Base-by-base conservation (phyloP, 2,888 invertebrate genomes). In the Cotesia congregata region DNA sequence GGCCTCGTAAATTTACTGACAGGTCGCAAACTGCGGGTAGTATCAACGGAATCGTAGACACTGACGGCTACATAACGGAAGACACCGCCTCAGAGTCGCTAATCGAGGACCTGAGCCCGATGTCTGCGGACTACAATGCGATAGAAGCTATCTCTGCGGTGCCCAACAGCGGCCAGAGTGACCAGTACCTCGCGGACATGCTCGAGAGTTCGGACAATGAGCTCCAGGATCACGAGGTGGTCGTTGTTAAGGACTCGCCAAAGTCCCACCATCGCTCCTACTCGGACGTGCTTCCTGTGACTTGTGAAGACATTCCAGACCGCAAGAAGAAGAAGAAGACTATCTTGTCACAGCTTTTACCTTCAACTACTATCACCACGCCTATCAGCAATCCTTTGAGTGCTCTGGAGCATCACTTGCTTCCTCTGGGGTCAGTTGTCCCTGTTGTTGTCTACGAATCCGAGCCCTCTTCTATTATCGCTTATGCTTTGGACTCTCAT, bases 381-480 rank as follows among this genome's bases (percentile, higher is more conserved):
- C 83, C 88, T 15, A 88, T 92, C 78, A 87, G 92, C 88, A 92
- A 92, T 78, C 94, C 94, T 1, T 91, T 94, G 83, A 90, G 92
- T 12, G 82, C 91, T 0, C 92, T 93, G 80, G 95, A 96, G 85
- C 96, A 96, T 88, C 92, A 94, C 83, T 90, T 93, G 5, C 87
- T 95, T 30, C 93, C 93, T 0, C 84, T 91, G 17, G 93, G 93
- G 9, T 88, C 89, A 0, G 85, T 86, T 6, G 90, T 93, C n/a
- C 93, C 94, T 0, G 90, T 95, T n/a, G 91, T 94, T 1, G 94
- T 97, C 0, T 94, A 94, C 82, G 96, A 96, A 86, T 92, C 92
- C 62, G 96, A 97, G 88, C 93, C 94, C 0, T 95, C 96, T 80
- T 96, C 96, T 0, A 94, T 97, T 72, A 95, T 97, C 78, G 95